Evolutionary conservation across 2,113 vertebrate genomes (phyloP), one percentile per base, ranked within the genome.

Genomic region (Procavia capensis): DNA sequence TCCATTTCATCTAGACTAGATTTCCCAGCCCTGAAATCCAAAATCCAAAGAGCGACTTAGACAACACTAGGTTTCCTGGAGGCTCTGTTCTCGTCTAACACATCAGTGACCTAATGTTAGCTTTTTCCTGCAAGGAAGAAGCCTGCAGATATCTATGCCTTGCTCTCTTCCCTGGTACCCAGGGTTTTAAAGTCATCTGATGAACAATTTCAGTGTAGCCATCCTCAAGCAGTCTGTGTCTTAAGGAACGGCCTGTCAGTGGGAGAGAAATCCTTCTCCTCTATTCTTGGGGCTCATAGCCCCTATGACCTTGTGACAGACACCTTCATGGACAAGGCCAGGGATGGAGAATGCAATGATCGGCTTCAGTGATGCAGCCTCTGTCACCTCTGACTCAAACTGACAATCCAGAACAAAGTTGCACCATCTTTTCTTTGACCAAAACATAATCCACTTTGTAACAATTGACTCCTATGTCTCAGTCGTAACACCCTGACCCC

Each of bases 21-120:
- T 93, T 92, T 90, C 81, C 76, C 45, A 91, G 92, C 79, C 84
- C 66, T 66, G 57, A 72, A 74, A 54, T 43, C 59, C 45, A 50
- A 82, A 64, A 96, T 72, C 83, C 90, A 90, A 75, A 57, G 96
- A 92, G 81, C 87, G 85, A 95, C 87, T 95, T 95, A 93, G 61
- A 80, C 90, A 61, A 84, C 57, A 83, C 86, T 85, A 82, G 43
- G 70, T 80, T 93, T 95, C 87, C 64, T 93, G 76, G 85, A 91
- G 94, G 76, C 70, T 63, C 72, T 70, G 84, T 72, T 81, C 66
- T 97, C 57, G 64, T 94, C 59, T 72, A 47, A 64, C 64, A 81
- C 78, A 68, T 45, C 74, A 85, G 57, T 0, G 8, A 93, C 45
- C 75, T 81, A 31, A 20, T 57, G 45, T 64, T 87, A 82, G 45